These are phyloP conservation scores for Netelia virgata DNA, from an alignment of 2,888 invertebrate genomes.

Conservation along the genomic window DNA sequence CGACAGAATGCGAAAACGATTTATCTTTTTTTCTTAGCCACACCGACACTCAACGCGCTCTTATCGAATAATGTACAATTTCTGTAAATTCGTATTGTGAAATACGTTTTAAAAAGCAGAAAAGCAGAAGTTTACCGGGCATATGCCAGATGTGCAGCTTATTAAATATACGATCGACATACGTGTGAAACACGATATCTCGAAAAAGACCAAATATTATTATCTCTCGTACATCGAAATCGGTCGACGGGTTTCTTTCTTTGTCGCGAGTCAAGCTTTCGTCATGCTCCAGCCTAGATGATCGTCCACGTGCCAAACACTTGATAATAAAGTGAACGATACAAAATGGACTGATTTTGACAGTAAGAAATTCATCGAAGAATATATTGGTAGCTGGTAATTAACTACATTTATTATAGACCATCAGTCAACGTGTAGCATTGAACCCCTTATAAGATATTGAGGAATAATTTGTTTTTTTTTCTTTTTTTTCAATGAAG, in stretches of 20 bases:
- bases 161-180: slow-evolving; percentile 5
- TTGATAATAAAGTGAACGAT: not conserved
- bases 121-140: not conserved
- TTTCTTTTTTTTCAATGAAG: slow-evolving; percentile 13
- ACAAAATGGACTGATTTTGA: not conserved
- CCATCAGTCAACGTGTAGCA: slow-evolving; percentile 54
- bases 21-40: slow-evolving; percentile 6
- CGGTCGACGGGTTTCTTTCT: slow-evolving; percentile 22
- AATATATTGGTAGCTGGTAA: slow-evolving; percentile 25
- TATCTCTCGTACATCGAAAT: slow-evolving; percentile 51
- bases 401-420: slow-evolving; percentile 62
- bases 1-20: slow-evolving; percentile 48
- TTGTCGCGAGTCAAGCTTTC: slow-evolving; percentile 6
- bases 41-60: not conserved
- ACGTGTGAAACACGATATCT: slow-evolving; percentile 46
- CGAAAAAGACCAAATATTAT: slow-evolving; percentile 40
- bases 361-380: not conserved
- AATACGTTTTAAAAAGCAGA: not conserved
- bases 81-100: not conserved
- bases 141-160: not conserved
- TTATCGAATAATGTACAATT: not conserved
- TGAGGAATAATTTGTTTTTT: slow-evolving; percentile 22
- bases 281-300: slow-evolving; percentile 11
- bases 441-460: slow-evolving; percentile 41
- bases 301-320: slow-evolving; percentile 1